Percentiles rank a stretch among this genome's conserved stretches.
Evolutionary conservation across 2,888 invertebrate genomes (phyloP).

Genomic region (Lycaena phlaeas): DNA sequence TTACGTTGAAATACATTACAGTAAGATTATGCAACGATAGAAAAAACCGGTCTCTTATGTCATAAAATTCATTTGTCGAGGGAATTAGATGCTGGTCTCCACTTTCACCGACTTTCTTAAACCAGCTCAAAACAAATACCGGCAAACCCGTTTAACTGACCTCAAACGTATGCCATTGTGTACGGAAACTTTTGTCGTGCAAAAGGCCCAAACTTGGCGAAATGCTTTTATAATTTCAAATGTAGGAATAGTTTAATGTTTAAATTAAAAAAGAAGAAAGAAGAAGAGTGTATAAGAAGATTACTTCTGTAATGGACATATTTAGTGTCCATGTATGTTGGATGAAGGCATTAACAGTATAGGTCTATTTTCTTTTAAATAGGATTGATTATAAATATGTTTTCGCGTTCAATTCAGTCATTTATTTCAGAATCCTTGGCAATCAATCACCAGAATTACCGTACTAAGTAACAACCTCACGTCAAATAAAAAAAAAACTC

Average conservation of each 20-base stretch:
- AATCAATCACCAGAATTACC: too few relatives aligned
- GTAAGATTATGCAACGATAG: conserved; percentile 26
- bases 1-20: conserved; percentile 28
- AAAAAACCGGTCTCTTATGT: conserved; percentile 51
- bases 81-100: conserved; percentile 50
- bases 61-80: conserved; percentile 56
- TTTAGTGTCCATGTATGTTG: too few relatives aligned
- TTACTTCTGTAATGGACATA: too few relatives aligned
- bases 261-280: too few relatives aligned
- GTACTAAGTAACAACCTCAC: too few relatives aligned
- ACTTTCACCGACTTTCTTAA: conserved; percentile 67
- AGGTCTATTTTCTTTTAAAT: too few relatives aligned
- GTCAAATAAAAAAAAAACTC: too few relatives aligned
- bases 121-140: conserved; percentile 37
- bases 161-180: conserved; percentile 47
- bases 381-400: too few relatives aligned
- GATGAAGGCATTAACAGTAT: too few relatives aligned
- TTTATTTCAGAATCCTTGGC: too few relatives aligned
- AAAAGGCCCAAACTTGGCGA: conserved; percentile 28
- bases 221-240: conserved; percentile 25
- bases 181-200: conserved; percentile 35
- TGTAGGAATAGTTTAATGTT: neutral
- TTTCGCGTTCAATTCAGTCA: too few relatives aligned
- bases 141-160: conserved; percentile 45
- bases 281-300: too few relatives aligned